Conservation (phyloP, 2,113 vertebrate genomes). For the Poeciliopsis occidentalis region DNA sequence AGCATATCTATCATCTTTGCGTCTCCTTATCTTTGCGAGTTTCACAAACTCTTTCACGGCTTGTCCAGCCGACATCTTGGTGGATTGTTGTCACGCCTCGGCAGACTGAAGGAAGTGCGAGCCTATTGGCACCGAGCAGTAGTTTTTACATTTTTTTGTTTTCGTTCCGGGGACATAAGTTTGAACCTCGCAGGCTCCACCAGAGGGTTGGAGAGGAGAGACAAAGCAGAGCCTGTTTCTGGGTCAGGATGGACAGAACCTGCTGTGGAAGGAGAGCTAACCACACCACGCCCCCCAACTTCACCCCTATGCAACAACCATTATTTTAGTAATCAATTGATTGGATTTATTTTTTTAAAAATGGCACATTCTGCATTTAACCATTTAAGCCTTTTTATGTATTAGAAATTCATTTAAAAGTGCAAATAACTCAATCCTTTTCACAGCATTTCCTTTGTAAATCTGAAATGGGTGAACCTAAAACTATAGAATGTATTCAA, state of each 20-base stretch:
- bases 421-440: no score
- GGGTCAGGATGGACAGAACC: conserved; percentile 76
- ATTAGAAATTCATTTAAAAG: no score
- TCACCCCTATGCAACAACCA: no score
- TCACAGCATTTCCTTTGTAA: no score
- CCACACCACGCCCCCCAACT: neutral
- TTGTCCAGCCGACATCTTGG: neutral
- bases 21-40: neutral
- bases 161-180: conserved; percentile 64
- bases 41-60: neutral
- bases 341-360: no score
- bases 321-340: no score
- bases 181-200: conserved; percentile 59
- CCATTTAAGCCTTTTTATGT: no score
- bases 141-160: conserved; percentile 35
- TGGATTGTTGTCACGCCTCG: neutral
- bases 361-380: no score
- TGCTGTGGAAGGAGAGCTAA: conserved; percentile 76
- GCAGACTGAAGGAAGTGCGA: neutral
- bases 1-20: neutral
- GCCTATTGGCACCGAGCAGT: conserved; percentile 23
- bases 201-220: conserved; percentile 33
- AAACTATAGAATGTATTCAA: no score
- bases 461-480: no score
- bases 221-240: conserved; percentile 83